Base-by-base conservation (phyloP, 2,888 invertebrate genomes). In the Galerucella pusilla region DNA sequence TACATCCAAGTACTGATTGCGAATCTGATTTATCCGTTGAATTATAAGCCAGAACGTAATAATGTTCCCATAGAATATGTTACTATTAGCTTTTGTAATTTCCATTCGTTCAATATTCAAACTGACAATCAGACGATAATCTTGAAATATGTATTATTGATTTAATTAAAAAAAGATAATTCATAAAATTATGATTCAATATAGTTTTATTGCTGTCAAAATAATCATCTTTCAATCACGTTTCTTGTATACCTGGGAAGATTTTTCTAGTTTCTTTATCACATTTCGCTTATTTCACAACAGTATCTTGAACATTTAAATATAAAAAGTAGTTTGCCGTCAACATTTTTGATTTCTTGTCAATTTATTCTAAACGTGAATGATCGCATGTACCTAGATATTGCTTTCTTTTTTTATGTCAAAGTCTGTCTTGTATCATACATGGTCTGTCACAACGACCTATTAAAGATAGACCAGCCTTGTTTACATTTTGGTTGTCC, bases 1-100 rank as follows among this genome's bases (percentile, higher is more conserved):
- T 75, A 59, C 71, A 65, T 68, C 72, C 68, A 72, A 73, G 68
- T 68, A 73, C 68, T 70, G 72, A 72, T 72, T 72, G 72, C 72
- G 60, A 67, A 72, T 66, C 66, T 59, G 72, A 72, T 66, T 72
- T 67, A 72, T 72, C 72, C 66, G 46, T 60, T 67, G 72, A 72
- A 72, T 66, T 72, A 72, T 67, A 72, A 57, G 60, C 67, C 60
- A 35, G 66, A 72, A 66, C 20, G 72, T 72, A 66, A 67, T 72
- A 64, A 71, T 63, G 68, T 75, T 67, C 52, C 67, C 66, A 65
- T 65, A 67, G 71, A 67, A 67, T 63, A 75, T 71, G 45, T 57
- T 35, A 35, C 64, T 71, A 64, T 65, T 65, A 65, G 67, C 64
- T 65, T 71, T 65, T 65, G 65, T 42, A 65, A 71, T 71, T 71